A percentile compares a stretch with the other conserved stretches of the same genome.
Conservation (phyloP, 2,797 vertebrate genomes). For the Adelosebastes latens region DNA sequence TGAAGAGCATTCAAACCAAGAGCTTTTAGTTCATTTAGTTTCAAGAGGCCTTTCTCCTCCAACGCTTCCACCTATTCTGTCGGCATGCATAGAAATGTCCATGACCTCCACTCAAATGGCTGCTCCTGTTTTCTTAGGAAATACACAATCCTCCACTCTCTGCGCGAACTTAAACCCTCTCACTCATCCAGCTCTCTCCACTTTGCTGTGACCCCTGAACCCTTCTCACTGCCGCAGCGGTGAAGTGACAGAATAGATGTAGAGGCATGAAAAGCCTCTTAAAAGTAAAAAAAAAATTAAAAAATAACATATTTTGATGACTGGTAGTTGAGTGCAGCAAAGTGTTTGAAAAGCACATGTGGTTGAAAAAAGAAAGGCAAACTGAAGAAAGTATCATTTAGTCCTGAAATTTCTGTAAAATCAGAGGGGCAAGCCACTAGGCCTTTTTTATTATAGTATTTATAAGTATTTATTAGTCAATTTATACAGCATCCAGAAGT, state of each 20-base stretch:
- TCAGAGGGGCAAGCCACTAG: background rate
- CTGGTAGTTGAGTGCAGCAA: conserved; percentile 26
- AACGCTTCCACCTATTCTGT: conserved; percentile 72
- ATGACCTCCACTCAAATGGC: conserved; percentile 80
- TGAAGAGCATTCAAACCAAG: conserved; percentile 80
- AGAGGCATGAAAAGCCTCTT: conserved; percentile 71
- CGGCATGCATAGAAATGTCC: conserved; percentile 67
- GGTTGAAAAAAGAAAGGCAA: conserved; percentile 8
- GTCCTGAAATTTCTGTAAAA: background rate
- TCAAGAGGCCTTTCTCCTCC: conserved; percentile 79
- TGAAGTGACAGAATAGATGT: conserved; percentile 71
- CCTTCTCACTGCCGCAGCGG: conserved; percentile 43
- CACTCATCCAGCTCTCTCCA: conserved; percentile 66
- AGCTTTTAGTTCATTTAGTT: conserved; percentile 82
- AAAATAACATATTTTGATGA: conserved; percentile 45
- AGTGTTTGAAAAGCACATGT: conserved; percentile 20
- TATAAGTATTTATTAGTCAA: background rate
- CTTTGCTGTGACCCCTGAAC: conserved; percentile 62
- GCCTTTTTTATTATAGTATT: background rate
- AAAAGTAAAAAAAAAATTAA: conserved; percentile 18
- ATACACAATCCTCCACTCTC: conserved; percentile 73
- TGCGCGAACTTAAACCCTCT: conserved; percentile 65
- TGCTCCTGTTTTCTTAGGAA: conserved; percentile 83
- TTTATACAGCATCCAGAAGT: background rate
- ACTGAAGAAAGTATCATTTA: background rate